phyloP scores from a whole-genome alignment of 2,888 invertebrate species.

The Cryptocephalus moraei region DNA sequence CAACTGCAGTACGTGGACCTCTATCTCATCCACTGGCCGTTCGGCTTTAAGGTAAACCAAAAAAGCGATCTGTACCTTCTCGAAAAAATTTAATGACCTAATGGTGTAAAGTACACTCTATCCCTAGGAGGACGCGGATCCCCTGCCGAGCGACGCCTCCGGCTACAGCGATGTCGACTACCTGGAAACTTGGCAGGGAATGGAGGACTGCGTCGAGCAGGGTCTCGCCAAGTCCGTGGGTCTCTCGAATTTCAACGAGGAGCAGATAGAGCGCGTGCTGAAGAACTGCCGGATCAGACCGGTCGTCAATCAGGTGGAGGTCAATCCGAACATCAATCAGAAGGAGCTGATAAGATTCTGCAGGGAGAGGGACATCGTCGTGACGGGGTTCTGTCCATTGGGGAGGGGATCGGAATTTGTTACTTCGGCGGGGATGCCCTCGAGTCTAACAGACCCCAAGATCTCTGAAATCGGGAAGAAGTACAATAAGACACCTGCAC shows the following conservation, averaged over 20 bases:
- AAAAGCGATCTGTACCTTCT: too few species aligned
- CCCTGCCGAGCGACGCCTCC: conserved; percentile 36
- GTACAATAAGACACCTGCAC: conserved; percentile 53
- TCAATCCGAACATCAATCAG: conserved; percentile 61
- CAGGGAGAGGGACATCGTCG: conserved; percentile 47
- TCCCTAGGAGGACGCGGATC: conserved; percentile 39
- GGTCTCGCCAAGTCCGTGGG: conserved; percentile 63
- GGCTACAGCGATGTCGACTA: conserved; percentile 53
- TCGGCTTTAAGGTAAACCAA: conserved; percentile 29
- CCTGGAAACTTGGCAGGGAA: conserved; percentile 63
- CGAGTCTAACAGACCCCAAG: conserved; percentile 44
- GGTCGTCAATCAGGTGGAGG: conserved; percentile 50
- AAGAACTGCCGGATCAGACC: conserved; percentile 47
- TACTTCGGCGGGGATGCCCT: conserved; percentile 40
- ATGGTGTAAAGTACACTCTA: too few species aligned
- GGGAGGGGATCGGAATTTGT: conserved; percentile 45
- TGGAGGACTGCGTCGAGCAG: conserved; percentile 57
- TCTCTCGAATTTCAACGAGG: conserved; percentile 66
- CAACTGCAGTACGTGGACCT: conserved; percentile 31
- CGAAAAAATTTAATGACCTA: too few species aligned
- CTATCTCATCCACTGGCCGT: conserved; percentile 34
- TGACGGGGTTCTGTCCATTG: conserved; percentile 67
- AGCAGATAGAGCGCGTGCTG: conserved; percentile 56
- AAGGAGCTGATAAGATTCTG: conserved; percentile 59
- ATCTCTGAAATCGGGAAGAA: conserved; percentile 47